A percentile compares a stretch with the other conserved stretches of the same genome.
These are phyloP conservation scores for Halesus radiatus DNA, from an alignment of 1,140 invertebrate genomes.

Conservation along the genomic window DNA sequence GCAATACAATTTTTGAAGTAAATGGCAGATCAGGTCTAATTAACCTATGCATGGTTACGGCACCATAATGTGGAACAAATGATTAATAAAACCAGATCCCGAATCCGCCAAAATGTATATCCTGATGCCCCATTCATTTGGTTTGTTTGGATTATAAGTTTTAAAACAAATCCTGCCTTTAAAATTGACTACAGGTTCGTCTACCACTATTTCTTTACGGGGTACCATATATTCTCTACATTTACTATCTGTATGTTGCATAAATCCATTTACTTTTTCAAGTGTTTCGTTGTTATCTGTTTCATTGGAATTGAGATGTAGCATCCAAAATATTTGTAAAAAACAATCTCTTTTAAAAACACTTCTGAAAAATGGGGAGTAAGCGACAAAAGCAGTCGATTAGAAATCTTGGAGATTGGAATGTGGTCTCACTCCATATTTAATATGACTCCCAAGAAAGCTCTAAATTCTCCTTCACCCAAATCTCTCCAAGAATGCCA, in stretches of 20 bases:
- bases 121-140: too few species aligned
- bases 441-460: background rate
- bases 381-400: background rate
- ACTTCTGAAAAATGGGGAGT: too few species aligned
- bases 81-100: too few species aligned
- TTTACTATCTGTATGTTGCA: background rate
- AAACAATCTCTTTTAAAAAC: too few species aligned
- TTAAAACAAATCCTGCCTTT: too few species aligned
- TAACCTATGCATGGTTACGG: background rate
- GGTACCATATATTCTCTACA: too few species aligned
- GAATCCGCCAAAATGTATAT: too few species aligned
- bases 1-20: constrained; percentile 40
- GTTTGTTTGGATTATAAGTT: too few species aligned
- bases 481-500: constrained; percentile 25
- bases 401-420: background rate
- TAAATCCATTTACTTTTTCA: constrained; percentile 2
- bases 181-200: too few species aligned
- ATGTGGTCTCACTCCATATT: background rate
- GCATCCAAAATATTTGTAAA: too few species aligned
- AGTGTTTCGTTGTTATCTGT: constrained; percentile 1
- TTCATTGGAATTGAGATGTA: constrained; percentile 6
- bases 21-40: background rate
- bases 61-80: constrained; percentile 15
- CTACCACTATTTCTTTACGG: too few species aligned
- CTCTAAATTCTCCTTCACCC: background rate